Conservation (phyloP, 2,113 vertebrate species). For the Scomber colias region DNA sequence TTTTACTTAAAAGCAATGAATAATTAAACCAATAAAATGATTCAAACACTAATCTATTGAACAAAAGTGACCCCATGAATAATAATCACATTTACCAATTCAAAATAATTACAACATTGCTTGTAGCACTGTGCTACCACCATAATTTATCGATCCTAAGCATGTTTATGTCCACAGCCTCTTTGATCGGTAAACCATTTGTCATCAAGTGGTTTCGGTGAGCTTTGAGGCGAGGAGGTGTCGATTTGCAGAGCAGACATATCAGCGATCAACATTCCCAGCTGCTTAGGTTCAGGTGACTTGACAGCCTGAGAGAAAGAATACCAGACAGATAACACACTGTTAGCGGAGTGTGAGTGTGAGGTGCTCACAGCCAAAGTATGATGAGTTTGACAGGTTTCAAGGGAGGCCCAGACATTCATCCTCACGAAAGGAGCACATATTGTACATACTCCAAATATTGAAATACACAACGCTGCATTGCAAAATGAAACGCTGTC, state of each 20-base stretch:
- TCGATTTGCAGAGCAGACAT: slow-evolving; percentile 29
- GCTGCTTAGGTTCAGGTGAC: slow-evolving; percentile 56
- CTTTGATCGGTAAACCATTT: slow-evolving; percentile 46
- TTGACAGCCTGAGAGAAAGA: slow-evolving; percentile 29
- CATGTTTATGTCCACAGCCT: not conserved
- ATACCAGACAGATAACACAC: slow-evolving; percentile 9
- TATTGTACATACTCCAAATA: slow-evolving; percentile 41
- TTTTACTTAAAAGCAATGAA: not conserved
- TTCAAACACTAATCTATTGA: not conserved
- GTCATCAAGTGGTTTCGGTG: not conserved
- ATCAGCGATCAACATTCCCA: slow-evolving; percentile 61
- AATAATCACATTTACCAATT: not conserved
- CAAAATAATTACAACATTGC: not conserved
- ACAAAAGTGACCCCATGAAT: not conserved
- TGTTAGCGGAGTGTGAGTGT: not conserved
- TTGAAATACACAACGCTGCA: not conserved
- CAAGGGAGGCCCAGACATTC: not conserved
- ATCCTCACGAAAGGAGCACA: not conserved
- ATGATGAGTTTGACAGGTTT: slow-evolving; percentile 22
- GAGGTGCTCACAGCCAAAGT: not conserved
- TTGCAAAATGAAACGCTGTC: not conserved
- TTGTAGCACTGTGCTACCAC: not conserved
- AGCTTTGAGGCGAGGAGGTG: slow-evolving; percentile 39
- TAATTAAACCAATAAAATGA: too few species aligned
- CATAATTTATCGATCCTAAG: slow-evolving; percentile 6